phyloP scores from a whole-genome alignment of 1,140 invertebrate genomes.

The Drosophila pruinosa region DNA sequence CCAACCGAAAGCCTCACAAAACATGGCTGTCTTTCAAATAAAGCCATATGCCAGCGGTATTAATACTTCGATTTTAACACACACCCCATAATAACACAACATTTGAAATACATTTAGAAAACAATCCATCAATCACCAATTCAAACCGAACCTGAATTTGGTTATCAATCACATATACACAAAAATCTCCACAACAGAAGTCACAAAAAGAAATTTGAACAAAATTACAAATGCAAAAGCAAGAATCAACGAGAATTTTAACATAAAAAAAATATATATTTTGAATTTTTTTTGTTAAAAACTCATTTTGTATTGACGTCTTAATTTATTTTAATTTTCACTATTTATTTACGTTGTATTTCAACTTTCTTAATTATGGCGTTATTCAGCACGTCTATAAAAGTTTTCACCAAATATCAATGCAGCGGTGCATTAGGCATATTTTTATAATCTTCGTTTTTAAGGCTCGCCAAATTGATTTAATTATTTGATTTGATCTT shows the following conservation, averaged over 20 bases:
- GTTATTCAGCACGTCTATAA: constrained; percentile 36
- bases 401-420: constrained; percentile 9
- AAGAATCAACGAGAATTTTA: constrained; percentile 50
- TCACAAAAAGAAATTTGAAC: constrained; percentile 62
- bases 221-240: constrained; percentile 57
- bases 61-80: constrained; percentile 30
- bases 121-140: constrained; percentile 51
- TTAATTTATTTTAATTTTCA: constrained; percentile 37
- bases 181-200: constrained; percentile 44
- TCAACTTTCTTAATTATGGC: constrained; percentile 44
- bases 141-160: constrained; percentile 48
- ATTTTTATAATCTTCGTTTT: constrained; percentile 30
- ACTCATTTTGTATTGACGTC: constrained; percentile 60
- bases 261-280: constrained; percentile 37
- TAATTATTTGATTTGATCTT: constrained; percentile 50
- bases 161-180: constrained; percentile 53
- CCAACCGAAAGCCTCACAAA: constrained; percentile 47
- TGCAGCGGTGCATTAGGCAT: constrained; percentile 26
- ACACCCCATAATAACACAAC: constrained; percentile 54
- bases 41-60: constrained; percentile 13
- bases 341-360: constrained; percentile 5
- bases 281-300: constrained; percentile 54
- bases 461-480: constrained; percentile 52
- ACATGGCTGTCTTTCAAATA: constrained; percentile 51
- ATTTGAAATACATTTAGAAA: constrained; percentile 48